phyloP scores from a whole-genome alignment of 2,888 invertebrate genomes.

The Osedax frankpressi region DNA sequence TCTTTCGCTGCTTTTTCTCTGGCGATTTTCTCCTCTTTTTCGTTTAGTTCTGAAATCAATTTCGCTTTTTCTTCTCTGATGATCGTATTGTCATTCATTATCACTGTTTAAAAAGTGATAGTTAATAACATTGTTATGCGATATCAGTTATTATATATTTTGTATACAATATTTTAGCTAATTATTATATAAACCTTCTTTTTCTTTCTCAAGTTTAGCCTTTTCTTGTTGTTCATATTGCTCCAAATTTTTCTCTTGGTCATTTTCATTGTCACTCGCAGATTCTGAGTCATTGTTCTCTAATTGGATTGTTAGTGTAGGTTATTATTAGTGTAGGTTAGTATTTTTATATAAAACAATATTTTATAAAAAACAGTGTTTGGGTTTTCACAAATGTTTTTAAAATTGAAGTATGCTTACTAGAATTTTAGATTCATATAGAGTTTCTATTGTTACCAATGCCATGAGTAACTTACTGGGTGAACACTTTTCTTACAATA shows the following conservation, averaged over 20 bases:
- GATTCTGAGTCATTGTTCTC: background rate
- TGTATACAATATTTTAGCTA: background rate
- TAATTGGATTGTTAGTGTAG: no score
- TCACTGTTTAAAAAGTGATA: background rate
- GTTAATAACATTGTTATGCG: background rate
- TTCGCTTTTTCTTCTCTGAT: slow-evolving; percentile 49
- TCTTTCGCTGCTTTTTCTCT: slow-evolving; percentile 50
- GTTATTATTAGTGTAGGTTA: no score
- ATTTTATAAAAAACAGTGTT: no score
- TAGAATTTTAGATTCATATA: no score
- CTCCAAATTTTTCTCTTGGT: slow-evolving; percentile 45
- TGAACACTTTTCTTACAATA: no score
- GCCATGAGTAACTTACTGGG: no score
- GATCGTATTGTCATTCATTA: background rate
- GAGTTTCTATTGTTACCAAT: no score
- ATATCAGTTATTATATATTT: background rate
- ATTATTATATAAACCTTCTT: slow-evolving; percentile 42
- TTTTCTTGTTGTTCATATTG: slow-evolving; percentile 45
- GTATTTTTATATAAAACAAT: no score
- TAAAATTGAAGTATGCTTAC: no score
- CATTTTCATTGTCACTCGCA: slow-evolving; percentile 29
- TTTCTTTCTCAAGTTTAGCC: slow-evolving; percentile 46
- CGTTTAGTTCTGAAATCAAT: slow-evolving; percentile 52
- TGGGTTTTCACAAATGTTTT: no score
- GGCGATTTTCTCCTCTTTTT: slow-evolving; percentile 56